Conservation (phyloP, 2,888 invertebrate genomes). For the Pseudoips prasinana region DNA sequence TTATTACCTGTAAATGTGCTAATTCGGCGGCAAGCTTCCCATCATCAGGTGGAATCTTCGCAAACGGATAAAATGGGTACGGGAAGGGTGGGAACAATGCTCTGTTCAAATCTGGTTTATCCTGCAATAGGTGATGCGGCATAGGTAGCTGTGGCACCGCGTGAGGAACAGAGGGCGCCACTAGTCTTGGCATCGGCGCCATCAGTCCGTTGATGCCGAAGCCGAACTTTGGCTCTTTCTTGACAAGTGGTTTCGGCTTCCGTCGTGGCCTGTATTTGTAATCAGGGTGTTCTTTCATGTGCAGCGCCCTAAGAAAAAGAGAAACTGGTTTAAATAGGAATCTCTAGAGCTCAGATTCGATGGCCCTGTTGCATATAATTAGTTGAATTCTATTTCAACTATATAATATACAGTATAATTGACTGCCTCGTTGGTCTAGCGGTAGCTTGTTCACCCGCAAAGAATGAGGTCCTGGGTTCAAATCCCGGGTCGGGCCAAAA, state of each 20-base stretch:
- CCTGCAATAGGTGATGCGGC: constrained; percentile 75
- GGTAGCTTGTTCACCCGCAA: too few relatives aligned
- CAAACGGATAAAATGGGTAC: constrained; percentile 87
- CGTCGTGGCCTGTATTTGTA: constrained; percentile 94
- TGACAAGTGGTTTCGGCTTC: constrained; percentile 92
- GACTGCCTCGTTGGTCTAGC: too few relatives aligned
- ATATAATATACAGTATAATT: too few relatives aligned
- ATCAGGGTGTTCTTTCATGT: constrained; percentile 97
- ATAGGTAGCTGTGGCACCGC: constrained; percentile 71
- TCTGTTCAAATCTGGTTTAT: constrained; percentile 85
- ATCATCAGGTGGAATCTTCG: constrained; percentile 77
- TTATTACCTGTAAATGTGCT: constrained; percentile 82
- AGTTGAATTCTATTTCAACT: too few relatives aligned
- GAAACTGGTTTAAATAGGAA: too few relatives aligned
- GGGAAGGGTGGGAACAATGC: constrained; percentile 87
- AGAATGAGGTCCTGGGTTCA: too few relatives aligned
- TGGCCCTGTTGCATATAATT: too few relatives aligned
- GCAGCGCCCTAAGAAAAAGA: constrained; percentile 86
- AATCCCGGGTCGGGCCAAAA: too few relatives aligned
- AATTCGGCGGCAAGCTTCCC: constrained; percentile 85
- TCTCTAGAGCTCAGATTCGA: too few relatives aligned
- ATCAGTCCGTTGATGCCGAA: constrained; percentile 85
- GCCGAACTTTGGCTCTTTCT: constrained; percentile 89
- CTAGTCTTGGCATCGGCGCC: constrained; percentile 80
- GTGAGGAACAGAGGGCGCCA: constrained; percentile 66